Percentiles rank a stretch among this genome's conserved stretches.
phyloP scores from a whole-genome alignment of 2,113 vertebrate species.

The Xenotilapia caudafasciata region DNA sequence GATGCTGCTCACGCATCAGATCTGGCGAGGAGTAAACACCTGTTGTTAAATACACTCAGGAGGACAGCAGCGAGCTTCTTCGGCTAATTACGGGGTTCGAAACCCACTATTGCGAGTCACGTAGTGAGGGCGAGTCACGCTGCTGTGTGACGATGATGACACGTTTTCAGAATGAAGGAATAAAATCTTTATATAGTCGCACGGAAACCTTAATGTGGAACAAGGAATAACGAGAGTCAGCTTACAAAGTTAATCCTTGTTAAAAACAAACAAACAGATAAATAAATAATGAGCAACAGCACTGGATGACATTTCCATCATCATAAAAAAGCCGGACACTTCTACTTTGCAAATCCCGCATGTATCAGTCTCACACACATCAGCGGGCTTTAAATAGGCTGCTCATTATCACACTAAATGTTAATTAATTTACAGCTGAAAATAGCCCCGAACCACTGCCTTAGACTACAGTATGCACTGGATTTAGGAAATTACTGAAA shows the following conservation, averaged over 20 bases:
- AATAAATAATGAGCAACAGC: background rate
- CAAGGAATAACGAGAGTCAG: background rate
- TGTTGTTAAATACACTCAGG: slow-evolving; percentile 6
- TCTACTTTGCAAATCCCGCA: background rate
- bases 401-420: background rate
- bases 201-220: background rate
- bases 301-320: background rate
- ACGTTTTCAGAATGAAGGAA: background rate
- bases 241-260: background rate
- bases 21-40: slow-evolving; percentile 10
- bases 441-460: background rate
- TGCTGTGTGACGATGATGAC: background rate
- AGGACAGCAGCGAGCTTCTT: background rate
- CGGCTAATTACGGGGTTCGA: slow-evolving; percentile 19
- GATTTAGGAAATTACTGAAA: background rate
- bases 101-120: background rate
- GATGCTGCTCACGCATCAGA: slow-evolving; percentile 28
- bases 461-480: background rate
- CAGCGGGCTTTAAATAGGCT: background rate
- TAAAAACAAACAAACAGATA: background rate
- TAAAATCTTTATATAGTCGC: background rate
- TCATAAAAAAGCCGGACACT: background rate
- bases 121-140: background rate
- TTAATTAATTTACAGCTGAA: background rate
- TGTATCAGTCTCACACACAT: background rate